Conservation (phyloP, 1,140 invertebrate genomes). For the Drosophila kohkoa region DNA sequence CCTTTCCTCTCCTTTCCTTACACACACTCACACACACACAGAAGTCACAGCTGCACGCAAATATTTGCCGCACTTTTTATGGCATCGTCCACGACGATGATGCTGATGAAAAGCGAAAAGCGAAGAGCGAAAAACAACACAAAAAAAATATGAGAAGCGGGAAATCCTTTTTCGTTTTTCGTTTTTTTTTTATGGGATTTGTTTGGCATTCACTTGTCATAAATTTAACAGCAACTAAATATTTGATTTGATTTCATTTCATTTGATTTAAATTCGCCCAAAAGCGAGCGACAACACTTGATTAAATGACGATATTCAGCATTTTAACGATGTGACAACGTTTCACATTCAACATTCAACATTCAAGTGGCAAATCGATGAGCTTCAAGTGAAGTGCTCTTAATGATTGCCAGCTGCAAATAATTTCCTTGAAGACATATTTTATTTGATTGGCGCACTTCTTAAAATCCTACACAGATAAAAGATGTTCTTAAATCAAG, state of each 20-base stretch:
- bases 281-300: constrained; percentile 40
- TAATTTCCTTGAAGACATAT: too few relatives aligned
- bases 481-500: too few relatives aligned
- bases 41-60: constrained; percentile 66
- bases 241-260: constrained; percentile 68
- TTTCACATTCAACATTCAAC: not conserved
- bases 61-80: constrained; percentile 74
- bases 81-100: not conserved
- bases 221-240: constrained; percentile 77
- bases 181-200: constrained; percentile 54
- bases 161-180: constrained; percentile 14
- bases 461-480: too few relatives aligned
- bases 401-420: too few relatives aligned
- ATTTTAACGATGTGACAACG: constrained; percentile 6
- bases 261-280: constrained; percentile 23
- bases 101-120: not conserved
- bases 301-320: constrained; percentile 64
- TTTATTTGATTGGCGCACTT: too few relatives aligned
- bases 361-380: not conserved
- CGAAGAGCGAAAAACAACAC: too few relatives aligned
- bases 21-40: not conserved
- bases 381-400: not conserved
- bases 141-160: not conserved
- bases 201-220: constrained; percentile 62
- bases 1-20: too few relatives aligned